Percentiles rank a stretch among this genome's conserved stretches.
These are phyloP conservation scores for Ophioninae sp. DNA, from an alignment of 2,888 invertebrate genomes.

Conservation along the genomic window DNA sequence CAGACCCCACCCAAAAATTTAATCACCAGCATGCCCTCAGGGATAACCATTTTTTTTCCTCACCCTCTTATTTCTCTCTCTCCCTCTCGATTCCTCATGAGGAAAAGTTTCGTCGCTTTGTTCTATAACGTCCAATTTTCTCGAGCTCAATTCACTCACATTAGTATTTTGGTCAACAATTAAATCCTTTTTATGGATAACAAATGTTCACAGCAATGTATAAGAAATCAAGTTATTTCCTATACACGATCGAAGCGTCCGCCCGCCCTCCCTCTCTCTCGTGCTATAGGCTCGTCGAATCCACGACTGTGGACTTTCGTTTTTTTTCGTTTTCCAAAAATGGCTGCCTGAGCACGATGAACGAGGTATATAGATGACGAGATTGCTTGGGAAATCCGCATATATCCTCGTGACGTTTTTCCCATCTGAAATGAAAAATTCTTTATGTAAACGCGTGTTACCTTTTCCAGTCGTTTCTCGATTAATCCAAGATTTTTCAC, in stretches of 20 bases:
- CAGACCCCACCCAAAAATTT: slow-evolving; percentile 45
- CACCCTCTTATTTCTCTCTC: slow-evolving; percentile 18
- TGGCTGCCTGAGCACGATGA: slow-evolving; percentile 45
- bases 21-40: slow-evolving; percentile 22
- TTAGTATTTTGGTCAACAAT: slow-evolving; percentile 71
- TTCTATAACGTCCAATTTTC: slow-evolving; percentile 47
- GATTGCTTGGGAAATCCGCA: slow-evolving; percentile 67
- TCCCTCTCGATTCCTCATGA: slow-evolving; percentile 5
- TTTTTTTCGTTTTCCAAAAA: slow-evolving; percentile 48
- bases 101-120: slow-evolving; percentile 32
- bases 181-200: slow-evolving; percentile 75
- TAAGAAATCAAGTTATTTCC: slow-evolving; percentile 71
- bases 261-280: slow-evolving; percentile 6
- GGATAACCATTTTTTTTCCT: slow-evolving; percentile 4
- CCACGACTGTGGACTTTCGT: slow-evolving; percentile 48
- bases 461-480: slow-evolving; percentile 64
- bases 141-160: slow-evolving; percentile 76
- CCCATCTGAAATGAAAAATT: slow-evolving; percentile 75
- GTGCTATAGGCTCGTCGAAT: slow-evolving; percentile 14
- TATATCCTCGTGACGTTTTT: slow-evolving; percentile 68
- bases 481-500: slow-evolving; percentile 52
- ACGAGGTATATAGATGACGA: slow-evolving; percentile 47
- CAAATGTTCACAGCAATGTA: slow-evolving; percentile 74
- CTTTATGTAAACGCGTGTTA: slow-evolving; percentile 68
- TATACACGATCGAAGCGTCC: slow-evolving; percentile 64